phyloP scores from a whole-genome alignment of 2,888 invertebrate genomes.

The Phengaris arion region DNA sequence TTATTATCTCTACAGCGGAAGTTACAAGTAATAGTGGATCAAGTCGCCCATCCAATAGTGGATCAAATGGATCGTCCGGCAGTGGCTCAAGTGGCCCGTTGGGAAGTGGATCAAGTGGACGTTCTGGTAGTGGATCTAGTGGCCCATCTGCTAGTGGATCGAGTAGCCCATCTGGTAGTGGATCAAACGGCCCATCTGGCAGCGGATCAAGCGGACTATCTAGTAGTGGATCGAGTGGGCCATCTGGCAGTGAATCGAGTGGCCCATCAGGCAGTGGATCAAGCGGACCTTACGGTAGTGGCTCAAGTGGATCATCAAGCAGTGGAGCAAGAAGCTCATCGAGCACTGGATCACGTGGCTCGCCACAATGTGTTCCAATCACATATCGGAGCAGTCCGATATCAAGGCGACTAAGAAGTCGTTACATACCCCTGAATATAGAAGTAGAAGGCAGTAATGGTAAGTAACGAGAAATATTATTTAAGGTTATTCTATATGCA shows the following conservation, averaged over 20 bases:
- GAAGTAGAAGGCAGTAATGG: neutral
- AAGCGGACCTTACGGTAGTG: neutral
- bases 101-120: neutral
- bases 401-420: slow-evolving; percentile 1
- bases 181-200: neutral
- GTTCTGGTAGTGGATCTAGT: neutral
- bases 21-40: slow-evolving; percentile 27
- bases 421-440: slow-evolving; percentile 5
- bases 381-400: neutral
- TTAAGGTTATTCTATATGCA: too few relatives aligned
- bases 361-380: slow-evolving; percentile 8
- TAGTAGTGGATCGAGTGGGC: neutral
- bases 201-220: neutral
- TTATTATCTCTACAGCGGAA: neutral
- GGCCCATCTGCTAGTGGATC: neutral
- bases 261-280: slow-evolving; percentile 9
- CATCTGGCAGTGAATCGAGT: slow-evolving; percentile 11
- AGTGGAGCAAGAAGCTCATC: neutral
- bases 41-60: slow-evolving; percentile 34
- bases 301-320: neutral
- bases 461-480: neutral
- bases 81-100: neutral
- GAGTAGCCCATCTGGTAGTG: neutral
- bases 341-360: neutral
- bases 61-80: neutral